Percentiles rank a stretch among this genome's conserved stretches.
These are phyloP conservation scores for Rhorus exstirpatorius DNA, from an alignment of 2,888 invertebrate species.

Conservation along the genomic window DNA sequence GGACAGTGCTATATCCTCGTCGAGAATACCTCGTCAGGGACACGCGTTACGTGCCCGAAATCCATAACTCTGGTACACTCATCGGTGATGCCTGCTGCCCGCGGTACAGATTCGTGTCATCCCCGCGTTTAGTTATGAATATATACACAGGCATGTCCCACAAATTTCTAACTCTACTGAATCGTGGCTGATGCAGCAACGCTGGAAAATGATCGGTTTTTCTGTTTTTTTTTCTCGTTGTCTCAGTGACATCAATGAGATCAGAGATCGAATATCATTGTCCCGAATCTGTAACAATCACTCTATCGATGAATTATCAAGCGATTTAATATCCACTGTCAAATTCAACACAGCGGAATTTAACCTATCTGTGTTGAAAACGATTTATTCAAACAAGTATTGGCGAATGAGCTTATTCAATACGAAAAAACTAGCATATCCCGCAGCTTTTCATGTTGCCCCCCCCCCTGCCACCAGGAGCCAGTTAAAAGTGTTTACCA, in stretches of 20 bases:
- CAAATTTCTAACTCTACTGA: not conserved
- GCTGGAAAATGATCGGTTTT: not conserved
- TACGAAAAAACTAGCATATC: too few relatives aligned
- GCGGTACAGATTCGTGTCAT: conserved; percentile 40
- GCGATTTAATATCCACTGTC: not conserved
- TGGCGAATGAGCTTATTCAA: too few relatives aligned
- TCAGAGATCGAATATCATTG: not conserved
- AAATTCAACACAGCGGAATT: too few relatives aligned
- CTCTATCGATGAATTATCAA: not conserved
- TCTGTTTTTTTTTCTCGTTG: not conserved
- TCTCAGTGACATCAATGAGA: not conserved
- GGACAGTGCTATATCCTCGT: conserved; percentile 45
- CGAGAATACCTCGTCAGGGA: conserved; percentile 69
- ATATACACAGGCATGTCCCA: not conserved
- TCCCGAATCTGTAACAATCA: not conserved
- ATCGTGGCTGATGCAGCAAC: conserved; percentile 36
- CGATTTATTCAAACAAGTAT: too few relatives aligned
- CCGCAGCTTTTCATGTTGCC: too few relatives aligned
- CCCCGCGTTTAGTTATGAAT: not conserved
- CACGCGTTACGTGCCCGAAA: conserved; percentile 66
- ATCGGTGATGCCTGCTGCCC: conserved; percentile 20
- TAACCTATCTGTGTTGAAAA: too few relatives aligned
- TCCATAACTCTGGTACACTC: conserved; percentile 54
- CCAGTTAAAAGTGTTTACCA: too few relatives aligned
- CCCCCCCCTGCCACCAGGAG: too few relatives aligned